These are phyloP conservation scores for Spheniscus mendiculus DNA, from an alignment of 2,113 vertebrate species.

Conservation along the genomic window DNA sequence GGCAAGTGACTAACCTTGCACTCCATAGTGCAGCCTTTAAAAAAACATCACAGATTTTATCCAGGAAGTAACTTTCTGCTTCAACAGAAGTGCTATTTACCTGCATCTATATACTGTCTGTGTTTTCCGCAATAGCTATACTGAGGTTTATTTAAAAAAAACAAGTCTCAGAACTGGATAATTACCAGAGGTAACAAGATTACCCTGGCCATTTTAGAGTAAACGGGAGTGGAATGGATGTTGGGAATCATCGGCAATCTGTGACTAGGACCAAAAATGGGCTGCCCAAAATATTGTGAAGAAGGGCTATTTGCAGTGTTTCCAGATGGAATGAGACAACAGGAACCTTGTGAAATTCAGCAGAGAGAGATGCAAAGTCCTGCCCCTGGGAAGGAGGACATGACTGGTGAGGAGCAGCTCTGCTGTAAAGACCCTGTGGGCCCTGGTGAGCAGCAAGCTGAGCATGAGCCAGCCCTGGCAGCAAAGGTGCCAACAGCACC, in stretches of 20 bases:
- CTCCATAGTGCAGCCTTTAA: neutral
- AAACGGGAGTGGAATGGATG: neutral
- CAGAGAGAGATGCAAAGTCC: neutral
- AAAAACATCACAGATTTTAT: neutral
- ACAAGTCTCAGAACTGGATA: neutral
- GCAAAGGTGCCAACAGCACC: neutral
- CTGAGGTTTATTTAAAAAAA: neutral
- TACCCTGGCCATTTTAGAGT: neutral
- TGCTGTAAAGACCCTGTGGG: rapidly evolving
- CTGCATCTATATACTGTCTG: neutral
- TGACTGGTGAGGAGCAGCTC: neutral
- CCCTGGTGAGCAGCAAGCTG: neutral
- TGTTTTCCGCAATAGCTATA: neutral
- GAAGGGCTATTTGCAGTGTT: neutral
- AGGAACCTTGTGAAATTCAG: neutral
- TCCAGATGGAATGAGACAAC: neutral
- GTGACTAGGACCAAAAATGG: neutral
- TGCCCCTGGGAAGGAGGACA: neutral
- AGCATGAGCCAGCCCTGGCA: neutral
- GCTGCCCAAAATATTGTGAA: neutral
- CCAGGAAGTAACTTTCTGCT: neutral
- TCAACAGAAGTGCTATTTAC: neutral
- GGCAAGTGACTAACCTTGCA: neutral
- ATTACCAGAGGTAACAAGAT: neutral
- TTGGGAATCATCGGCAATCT: rapidly evolving